Conservation (phyloP, 2,888 invertebrate species). For the Epinotia bilunana region DNA sequence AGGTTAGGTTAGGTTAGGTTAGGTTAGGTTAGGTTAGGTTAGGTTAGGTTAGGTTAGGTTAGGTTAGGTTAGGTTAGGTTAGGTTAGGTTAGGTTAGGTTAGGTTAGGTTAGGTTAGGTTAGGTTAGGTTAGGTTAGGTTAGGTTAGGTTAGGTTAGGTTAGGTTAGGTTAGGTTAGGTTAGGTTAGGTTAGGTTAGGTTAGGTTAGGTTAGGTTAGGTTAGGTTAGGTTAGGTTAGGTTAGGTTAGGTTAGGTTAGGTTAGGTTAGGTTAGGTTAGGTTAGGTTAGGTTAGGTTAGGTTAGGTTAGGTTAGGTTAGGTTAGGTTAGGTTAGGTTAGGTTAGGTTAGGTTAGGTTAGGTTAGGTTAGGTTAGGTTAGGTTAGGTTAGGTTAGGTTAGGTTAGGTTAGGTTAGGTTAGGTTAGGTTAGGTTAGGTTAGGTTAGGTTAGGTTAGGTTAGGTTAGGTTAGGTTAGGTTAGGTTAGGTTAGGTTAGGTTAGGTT, state of each 20-base stretch:
- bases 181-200: conserved; percentile 42
- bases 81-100: conserved; percentile 42
- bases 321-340: conserved; percentile 52
- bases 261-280: conserved; percentile 48
- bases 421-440: no score
- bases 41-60: conserved; percentile 36
- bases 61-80: conserved; percentile 43
- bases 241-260: conserved; percentile 43
- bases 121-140: conserved; percentile 40
- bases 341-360: conserved; percentile 52
- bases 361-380: conserved; percentile 50
- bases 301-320: conserved; percentile 51
- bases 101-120: conserved; percentile 41
- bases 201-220: conserved; percentile 44
- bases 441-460: no score
- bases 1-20: conserved; percentile 40
- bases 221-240: conserved; percentile 42
- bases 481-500: no score
- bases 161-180: conserved; percentile 44
- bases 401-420: conserved; percentile 16
- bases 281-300: conserved; percentile 51
- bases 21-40: conserved; percentile 43
- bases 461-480: no score
- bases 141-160: conserved; percentile 39
- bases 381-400: conserved; percentile 47